Evolutionary conservation across 2,888 invertebrate genomes (phyloP).

Genomic region (Hybos culiciformis): DNA sequence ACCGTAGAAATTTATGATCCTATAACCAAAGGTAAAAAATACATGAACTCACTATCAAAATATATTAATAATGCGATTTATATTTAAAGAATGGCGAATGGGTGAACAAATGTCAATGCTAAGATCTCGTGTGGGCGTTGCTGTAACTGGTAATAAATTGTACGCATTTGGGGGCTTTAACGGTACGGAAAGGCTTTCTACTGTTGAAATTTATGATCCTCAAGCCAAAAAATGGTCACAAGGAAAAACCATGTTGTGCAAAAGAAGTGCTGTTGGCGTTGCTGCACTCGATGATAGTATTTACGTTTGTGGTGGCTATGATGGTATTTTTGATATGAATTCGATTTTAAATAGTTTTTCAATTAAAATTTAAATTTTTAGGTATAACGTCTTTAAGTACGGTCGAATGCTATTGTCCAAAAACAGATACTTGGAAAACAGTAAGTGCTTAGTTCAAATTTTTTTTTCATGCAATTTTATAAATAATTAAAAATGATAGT

Average conservation of each 20-base stretch:
- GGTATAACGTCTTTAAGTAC: slow-evolving; percentile 66
- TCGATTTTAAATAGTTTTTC: no score
- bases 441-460: slow-evolving; percentile 31
- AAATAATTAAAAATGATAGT: background rate
- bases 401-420: slow-evolving; percentile 65
- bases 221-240: slow-evolving; percentile 56
- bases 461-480: background rate
- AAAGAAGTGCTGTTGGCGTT: slow-evolving; percentile 68
- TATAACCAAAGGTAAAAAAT: no score
- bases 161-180: slow-evolving; percentile 79
- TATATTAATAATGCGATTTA: no score
- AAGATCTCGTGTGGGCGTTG: slow-evolving; percentile 70
- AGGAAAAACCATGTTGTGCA: slow-evolving; percentile 67
- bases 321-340: no score
- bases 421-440: slow-evolving; percentile 57
- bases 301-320: slow-evolving; percentile 75
- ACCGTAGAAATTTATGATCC: slow-evolving; percentile 79
- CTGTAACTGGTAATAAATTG: slow-evolving; percentile 61
- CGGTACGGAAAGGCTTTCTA: slow-evolving; percentile 64
- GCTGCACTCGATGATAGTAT: slow-evolving; percentile 64
- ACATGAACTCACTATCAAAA: no score
- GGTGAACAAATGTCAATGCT: slow-evolving; percentile 74
- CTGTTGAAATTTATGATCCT: slow-evolving; percentile 75
- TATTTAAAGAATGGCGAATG: slow-evolving; percentile 64
- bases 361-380: no score